phyloP scores from a whole-genome alignment of 1,140 invertebrate species.

The Copidosoma floridanum region DNA sequence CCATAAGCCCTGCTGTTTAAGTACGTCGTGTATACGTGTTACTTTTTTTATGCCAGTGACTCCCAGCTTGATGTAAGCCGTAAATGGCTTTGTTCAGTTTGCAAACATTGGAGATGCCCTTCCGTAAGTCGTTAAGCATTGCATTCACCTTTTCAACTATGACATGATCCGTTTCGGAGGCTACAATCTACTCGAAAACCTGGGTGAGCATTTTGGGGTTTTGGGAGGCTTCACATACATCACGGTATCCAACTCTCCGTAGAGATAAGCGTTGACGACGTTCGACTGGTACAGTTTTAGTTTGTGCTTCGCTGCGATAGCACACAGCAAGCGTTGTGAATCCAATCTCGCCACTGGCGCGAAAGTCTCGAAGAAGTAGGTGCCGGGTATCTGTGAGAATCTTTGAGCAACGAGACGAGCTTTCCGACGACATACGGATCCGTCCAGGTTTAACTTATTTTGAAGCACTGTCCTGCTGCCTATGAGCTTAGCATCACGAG shows the following conservation, averaged over 20 bases:
- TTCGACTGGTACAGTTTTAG: constrained; percentile 46
- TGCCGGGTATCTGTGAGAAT: constrained; percentile 40
- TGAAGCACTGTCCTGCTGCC: no score
- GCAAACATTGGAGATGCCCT: background rate
- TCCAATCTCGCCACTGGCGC: constrained; percentile 15
- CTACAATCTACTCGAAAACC: no score
- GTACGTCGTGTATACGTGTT: background rate
- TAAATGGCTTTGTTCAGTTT: constrained; percentile 7
- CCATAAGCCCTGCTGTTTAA: background rate
- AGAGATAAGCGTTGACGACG: constrained; percentile 34
- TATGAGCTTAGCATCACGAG: no score
- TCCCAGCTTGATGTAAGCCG: constrained; percentile 19
- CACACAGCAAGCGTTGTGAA: constrained; percentile 36
- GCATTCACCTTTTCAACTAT: background rate
- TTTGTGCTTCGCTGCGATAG: constrained; percentile 46
- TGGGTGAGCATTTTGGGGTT: background rate
- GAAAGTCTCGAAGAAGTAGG: constrained; percentile 41
- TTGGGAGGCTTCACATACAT: constrained; percentile 47
- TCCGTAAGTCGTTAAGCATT: background rate
- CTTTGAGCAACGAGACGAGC: constrained; percentile 49
- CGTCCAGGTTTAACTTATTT: background rate
- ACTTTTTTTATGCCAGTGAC: constrained; percentile 15
- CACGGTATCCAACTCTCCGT: constrained; percentile 27
- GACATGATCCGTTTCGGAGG: background rate
- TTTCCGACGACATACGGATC: background rate